Evolutionary conservation across 53 echinoderm and acorn worm species (phyloP).

Genomic region (Patiria pectinifera): DNA sequence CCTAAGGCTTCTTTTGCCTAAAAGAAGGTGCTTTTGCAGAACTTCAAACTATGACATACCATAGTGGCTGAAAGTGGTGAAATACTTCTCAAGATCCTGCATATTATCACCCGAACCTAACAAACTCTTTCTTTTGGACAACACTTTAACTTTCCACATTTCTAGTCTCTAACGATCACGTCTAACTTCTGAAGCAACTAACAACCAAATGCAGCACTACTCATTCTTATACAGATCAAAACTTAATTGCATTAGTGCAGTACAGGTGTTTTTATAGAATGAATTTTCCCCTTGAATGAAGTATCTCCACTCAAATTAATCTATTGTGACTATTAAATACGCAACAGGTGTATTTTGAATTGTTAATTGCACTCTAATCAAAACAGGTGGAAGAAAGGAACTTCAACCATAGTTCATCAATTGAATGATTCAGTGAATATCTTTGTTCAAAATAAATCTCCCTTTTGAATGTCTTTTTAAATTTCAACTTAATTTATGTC

Average conservation of each 20-base stretch:
- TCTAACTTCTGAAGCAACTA: not conserved
- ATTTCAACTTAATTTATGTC: no score
- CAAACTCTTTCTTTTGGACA: not conserved
- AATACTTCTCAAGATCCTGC: conserved; percentile 37
- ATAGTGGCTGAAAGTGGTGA: conserved; percentile 27
- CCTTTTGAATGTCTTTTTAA: no score
- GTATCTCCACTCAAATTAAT: not conserved
- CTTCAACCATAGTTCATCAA: no score
- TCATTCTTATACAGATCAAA: not conserved
- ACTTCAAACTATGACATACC: not conserved
- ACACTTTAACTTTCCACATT: not conserved
- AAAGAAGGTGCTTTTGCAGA: not conserved
- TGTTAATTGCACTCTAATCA: no score
- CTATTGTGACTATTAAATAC: not conserved
- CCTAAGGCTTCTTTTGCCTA: no score
- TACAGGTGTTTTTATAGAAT: not conserved
- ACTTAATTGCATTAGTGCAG: not conserved
- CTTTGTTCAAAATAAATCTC: no score
- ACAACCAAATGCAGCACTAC: not conserved
- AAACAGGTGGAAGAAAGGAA: no score
- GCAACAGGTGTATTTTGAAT: not conserved
- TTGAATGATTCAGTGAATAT: no score
- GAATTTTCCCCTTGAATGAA: conserved; percentile 14
- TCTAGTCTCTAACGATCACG: not conserved
- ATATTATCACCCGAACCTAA: not conserved